A percentile compares a stretch with the other conserved stretches of the same genome.
Conservation (phyloP, 2,888 invertebrate species). For the Himalopsyche kuldschensis region DNA sequence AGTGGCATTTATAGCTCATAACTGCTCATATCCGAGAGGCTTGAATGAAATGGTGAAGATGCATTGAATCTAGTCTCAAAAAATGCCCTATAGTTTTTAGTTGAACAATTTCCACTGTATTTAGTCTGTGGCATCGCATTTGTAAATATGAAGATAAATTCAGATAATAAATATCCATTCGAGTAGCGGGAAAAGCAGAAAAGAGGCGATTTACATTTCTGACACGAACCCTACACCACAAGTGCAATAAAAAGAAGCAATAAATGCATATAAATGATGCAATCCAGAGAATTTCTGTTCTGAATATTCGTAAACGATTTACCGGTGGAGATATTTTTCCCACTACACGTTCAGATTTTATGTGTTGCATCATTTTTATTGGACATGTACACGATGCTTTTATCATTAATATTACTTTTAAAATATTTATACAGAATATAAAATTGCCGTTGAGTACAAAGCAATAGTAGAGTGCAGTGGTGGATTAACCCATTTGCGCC, state of each 20-base stretch:
- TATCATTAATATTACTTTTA: background rate
- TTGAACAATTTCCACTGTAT: background rate
- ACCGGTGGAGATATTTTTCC: background rate
- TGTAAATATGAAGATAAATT: background rate
- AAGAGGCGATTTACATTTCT: background rate
- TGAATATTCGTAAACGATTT: background rate
- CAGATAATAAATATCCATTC: background rate
- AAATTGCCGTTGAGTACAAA: no score
- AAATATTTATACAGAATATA: no score
- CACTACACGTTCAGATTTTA: background rate
- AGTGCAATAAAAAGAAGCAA: background rate
- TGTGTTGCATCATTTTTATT: background rate
- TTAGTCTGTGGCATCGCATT: background rate
- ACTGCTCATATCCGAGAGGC: no score
- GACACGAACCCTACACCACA: background rate
- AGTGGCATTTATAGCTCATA: no score
- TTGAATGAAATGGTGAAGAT: no score
- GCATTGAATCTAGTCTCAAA: no score
- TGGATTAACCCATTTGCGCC: no score
- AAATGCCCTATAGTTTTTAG: no score
- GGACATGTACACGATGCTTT: background rate
- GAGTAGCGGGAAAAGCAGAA: background rate
- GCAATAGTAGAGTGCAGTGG: no score
- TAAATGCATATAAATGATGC: background rate
- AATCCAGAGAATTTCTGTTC: background rate